phyloP scores from a whole-genome alignment of 2,113 vertebrate species.

The Psettodes erumei region DNA sequence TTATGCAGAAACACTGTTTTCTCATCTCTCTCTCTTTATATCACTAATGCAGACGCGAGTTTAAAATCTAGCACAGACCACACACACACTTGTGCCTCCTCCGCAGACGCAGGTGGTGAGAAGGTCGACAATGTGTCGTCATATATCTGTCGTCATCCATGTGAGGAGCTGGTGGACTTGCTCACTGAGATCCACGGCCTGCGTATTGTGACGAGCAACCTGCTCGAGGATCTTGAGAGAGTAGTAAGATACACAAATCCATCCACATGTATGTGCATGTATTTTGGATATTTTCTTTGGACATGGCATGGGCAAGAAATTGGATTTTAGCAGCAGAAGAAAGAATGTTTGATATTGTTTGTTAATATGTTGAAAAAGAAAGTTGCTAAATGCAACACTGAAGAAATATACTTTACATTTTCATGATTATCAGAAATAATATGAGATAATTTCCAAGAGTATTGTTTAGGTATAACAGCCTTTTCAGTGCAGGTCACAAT shows the following conservation, averaged over 20 bases:
- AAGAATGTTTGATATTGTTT: background rate
- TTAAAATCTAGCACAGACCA: constrained; percentile 1
- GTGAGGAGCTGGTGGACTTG: constrained; percentile 89
- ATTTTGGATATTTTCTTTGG: background rate
- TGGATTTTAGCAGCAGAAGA: background rate
- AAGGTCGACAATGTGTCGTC: constrained; percentile 85
- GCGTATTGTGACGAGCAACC: constrained; percentile 87
- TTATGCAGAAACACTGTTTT: constrained; percentile 7
- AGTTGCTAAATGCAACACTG: background rate
- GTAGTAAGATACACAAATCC: constrained; percentile 84
- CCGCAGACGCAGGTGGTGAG: constrained; percentile 83
- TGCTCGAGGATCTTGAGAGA: constrained; percentile 90
- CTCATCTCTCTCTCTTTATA: background rate
- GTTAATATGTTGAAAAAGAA: background rate
- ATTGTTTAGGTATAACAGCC: background rate
- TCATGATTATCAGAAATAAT: background rate
- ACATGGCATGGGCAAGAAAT: background rate
- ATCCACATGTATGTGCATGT: background rate
- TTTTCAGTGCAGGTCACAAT: background rate
- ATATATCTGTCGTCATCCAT: constrained; percentile 89
- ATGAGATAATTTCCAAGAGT: background rate
- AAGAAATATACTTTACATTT: background rate
- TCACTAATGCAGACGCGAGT: background rate
- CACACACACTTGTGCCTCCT: constrained; percentile 13
- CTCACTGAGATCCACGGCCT: constrained; percentile 91